Conservation (phyloP, 1,140 invertebrate species). For the Globodera rostochiensis region DNA sequence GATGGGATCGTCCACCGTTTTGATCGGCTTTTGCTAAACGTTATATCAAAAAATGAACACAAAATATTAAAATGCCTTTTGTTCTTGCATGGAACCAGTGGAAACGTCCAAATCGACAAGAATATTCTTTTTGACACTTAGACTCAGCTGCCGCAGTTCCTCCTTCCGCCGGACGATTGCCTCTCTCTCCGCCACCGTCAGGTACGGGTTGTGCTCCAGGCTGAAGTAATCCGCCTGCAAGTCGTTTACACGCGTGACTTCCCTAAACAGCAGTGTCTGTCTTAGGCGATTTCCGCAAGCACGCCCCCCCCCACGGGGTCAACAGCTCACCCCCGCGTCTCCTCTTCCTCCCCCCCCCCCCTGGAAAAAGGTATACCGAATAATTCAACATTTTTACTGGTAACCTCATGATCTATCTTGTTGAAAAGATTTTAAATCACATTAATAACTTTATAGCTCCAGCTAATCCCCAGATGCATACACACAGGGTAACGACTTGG, state of each 20-base stretch:
- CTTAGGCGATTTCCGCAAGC: background rate
- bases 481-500: no score
- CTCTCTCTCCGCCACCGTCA: conserved; percentile 70
- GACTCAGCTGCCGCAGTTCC: conserved; percentile 47
- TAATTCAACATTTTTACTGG: no score
- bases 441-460: no score
- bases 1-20: conserved; percentile 45
- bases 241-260: conserved; percentile 50
- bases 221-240: conserved; percentile 58
- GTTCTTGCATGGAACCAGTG: conserved; percentile 31
- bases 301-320: no score
- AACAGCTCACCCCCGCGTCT: no score
- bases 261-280: conserved; percentile 28
- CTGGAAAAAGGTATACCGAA: no score
- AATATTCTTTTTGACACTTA: conserved; percentile 36
- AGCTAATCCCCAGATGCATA: no score
- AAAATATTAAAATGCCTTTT: conserved; percentile 29
- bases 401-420: no score
- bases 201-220: conserved; percentile 53
- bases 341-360: no score
- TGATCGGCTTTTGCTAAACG: conserved; percentile 33
- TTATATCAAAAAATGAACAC: background rate
- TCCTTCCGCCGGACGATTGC: conserved; percentile 57
- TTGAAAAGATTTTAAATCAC: no score
- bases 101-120: conserved; percentile 47